Evolutionary conservation across 2,888 invertebrate species (phyloP).

Genomic region (Gisinianus flammeolus): DNA sequence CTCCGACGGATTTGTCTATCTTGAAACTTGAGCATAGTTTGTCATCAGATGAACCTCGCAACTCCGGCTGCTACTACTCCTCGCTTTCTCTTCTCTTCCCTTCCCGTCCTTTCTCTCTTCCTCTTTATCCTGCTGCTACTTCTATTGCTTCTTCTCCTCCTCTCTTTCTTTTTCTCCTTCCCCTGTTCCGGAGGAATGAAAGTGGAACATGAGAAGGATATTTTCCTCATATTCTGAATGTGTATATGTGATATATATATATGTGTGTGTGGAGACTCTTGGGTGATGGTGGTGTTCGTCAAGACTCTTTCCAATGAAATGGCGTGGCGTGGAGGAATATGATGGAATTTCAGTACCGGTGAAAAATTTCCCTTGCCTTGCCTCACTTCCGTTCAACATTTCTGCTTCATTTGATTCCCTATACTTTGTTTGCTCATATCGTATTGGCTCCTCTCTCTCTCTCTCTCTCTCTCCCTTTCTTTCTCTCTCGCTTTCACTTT

Average conservation of each 20-base stretch:
- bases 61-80: too few relatives aligned
- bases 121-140: not conserved
- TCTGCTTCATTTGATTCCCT: constrained; percentile 49
- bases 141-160: too few relatives aligned
- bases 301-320: too few relatives aligned
- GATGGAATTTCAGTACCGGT: constrained; percentile 32
- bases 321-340: constrained; percentile 9
- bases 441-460: not conserved
- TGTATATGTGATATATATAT: too few relatives aligned
- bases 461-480: not conserved
- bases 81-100: too few relatives aligned
- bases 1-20: too few relatives aligned
- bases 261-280: too few relatives aligned
- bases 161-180: too few relatives aligned
- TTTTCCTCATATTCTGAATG: too few relatives aligned
- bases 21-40: not conserved
- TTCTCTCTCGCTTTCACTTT: not conserved
- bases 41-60: not conserved
- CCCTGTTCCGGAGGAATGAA: too few relatives aligned
- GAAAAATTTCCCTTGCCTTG: constrained; percentile 54
- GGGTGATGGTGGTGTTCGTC: too few relatives aligned
- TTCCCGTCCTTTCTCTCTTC: not conserved
- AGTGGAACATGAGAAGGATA: too few relatives aligned
- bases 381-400: constrained; percentile 51
- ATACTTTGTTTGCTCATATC: constrained; percentile 11